Conservation (phyloP, 2,113 vertebrate genomes). For the Conger conger region DNA sequence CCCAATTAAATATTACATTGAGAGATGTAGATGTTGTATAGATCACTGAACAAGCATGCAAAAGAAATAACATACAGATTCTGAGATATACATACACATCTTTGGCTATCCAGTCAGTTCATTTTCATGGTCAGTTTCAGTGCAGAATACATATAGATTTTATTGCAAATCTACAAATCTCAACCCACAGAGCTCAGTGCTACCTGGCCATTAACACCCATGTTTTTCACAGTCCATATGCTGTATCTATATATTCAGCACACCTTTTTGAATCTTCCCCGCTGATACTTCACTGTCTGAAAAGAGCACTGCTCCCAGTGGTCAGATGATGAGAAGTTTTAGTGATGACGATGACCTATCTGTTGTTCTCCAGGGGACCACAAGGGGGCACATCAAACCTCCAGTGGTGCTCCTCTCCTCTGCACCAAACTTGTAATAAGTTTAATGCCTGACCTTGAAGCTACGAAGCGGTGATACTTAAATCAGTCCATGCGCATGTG, state of each 20-base stretch:
- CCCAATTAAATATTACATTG: background rate
- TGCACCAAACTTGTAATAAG: background rate
- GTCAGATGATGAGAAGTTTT: background rate
- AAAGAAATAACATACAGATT: background rate
- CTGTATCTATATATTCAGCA: background rate
- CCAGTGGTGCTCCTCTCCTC: background rate
- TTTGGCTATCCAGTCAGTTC: background rate
- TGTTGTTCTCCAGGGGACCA: background rate
- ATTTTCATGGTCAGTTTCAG: background rate
- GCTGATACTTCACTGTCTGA: background rate
- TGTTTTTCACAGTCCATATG: background rate
- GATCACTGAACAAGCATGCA: too few species aligned
- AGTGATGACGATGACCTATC: background rate
- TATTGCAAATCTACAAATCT: background rate
- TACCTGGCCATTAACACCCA: background rate
- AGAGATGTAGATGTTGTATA: too few species aligned
- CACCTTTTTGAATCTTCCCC: background rate
- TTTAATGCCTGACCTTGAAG: background rate
- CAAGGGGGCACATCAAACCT: background rate
- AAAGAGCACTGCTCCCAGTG: slow-evolving; percentile 6
- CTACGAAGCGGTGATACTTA: background rate
- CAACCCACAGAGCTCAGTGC: background rate
- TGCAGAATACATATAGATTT: background rate
- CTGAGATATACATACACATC: background rate
- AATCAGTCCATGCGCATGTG: background rate